A percentile compares a stretch with the other conserved stretches of the same genome.
These are phyloP conservation scores for Battus philenor DNA, from an alignment of 1,140 invertebrate genomes.

Conservation along the genomic window DNA sequence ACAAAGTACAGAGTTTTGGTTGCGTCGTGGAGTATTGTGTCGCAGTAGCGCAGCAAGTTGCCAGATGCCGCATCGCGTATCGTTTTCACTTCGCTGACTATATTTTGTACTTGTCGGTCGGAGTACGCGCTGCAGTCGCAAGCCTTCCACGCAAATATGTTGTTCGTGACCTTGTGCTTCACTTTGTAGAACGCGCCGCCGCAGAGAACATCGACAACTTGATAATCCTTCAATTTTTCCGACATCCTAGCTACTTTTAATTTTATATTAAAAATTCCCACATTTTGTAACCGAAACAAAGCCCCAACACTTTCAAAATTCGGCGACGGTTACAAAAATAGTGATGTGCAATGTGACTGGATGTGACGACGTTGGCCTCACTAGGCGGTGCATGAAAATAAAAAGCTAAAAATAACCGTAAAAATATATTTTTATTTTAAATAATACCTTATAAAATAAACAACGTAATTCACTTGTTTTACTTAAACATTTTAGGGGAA, in stretches of 20 bases:
- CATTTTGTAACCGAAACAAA: constrained; percentile 68
- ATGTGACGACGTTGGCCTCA: not conserved
- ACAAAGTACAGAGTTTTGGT: constrained; percentile 68
- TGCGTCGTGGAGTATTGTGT: constrained; percentile 60
- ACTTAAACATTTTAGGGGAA: no score
- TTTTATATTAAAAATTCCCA: constrained; percentile 32
- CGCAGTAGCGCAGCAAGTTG: constrained; percentile 55
- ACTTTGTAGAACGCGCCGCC: constrained; percentile 70
- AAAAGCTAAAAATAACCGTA: no score
- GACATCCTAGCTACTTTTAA: constrained; percentile 39
- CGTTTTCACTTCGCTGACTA: constrained; percentile 57
- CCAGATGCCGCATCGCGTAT: constrained; percentile 52
- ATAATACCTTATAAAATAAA: no score
- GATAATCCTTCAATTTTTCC: constrained; percentile 68
- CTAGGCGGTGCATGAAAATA: no score
- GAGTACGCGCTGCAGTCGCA: constrained; percentile 61
- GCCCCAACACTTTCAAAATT: constrained; percentile 54
- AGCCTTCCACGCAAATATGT: constrained; percentile 67
- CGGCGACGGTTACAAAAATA: constrained; percentile 39
- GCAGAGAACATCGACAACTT: constrained; percentile 67
- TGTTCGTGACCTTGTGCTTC: constrained; percentile 69
- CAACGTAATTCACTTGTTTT: no score
- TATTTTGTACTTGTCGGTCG: constrained; percentile 59
- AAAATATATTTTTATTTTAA: no score
- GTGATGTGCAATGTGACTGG: constrained; percentile 21